Conservation (phyloP, 2,113 vertebrate species). For the Telmatochromis brichardi region DNA sequence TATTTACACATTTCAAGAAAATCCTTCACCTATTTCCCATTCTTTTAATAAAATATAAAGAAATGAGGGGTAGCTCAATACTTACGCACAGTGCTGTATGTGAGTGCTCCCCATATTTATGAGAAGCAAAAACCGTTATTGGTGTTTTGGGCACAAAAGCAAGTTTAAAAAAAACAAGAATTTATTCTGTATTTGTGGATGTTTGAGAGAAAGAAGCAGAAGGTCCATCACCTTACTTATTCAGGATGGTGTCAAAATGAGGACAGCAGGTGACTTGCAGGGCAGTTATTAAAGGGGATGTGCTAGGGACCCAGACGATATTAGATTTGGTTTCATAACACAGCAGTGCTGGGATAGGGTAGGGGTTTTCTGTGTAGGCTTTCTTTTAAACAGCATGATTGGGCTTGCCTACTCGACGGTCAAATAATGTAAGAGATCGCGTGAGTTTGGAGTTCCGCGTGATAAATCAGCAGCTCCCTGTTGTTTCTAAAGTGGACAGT, state of each 20-base stretch:
- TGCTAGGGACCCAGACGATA: constrained; percentile 3
- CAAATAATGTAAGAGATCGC: neutral
- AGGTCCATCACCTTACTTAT: constrained; percentile 46
- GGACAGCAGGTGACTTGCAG: constrained; percentile 4
- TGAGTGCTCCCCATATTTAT: neutral
- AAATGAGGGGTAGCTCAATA: neutral
- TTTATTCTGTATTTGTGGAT: neutral
- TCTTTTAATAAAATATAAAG: neutral
- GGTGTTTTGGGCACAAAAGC: neutral
- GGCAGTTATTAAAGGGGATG: constrained; percentile 18
- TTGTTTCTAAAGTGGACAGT: neutral
- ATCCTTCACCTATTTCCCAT: neutral
- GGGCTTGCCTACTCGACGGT: neutral
- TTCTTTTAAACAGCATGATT: neutral
- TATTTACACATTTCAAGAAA: neutral
- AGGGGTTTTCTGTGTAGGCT: neutral
- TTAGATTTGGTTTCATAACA: constrained; percentile 41
- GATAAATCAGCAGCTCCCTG: neutral
- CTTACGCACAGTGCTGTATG: neutral
- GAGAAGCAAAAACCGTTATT: neutral
- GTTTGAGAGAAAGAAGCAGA: neutral
- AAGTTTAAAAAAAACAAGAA: neutral
- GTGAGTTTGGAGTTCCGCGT: neutral
- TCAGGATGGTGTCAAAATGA: constrained; percentile 10
- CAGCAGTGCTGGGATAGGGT: neutral